Evolutionary conservation across 2,113 vertebrate genomes (phyloP), one percentile per base, ranked within the genome.

Genomic region (Hemicordylus capensis): DNA sequence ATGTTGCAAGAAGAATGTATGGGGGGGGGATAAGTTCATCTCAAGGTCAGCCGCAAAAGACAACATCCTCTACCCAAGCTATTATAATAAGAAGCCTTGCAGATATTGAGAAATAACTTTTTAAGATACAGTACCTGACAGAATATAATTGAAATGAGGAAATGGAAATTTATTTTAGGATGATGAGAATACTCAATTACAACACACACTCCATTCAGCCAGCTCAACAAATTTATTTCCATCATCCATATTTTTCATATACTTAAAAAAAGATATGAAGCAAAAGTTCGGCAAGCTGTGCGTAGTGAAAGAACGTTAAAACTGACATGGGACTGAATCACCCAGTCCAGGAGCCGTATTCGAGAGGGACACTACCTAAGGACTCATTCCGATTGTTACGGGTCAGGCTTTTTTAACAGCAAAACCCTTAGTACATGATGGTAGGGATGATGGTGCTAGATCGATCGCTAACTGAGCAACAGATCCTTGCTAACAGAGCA

Each of bases 21-120:
- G 59, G 17, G 17, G 31, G 46, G 76, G 87, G 77, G 81, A 88
- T 1, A 10, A 20, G 1, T 5, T 90, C 22, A 12, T 73, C 70
- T 89, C 39, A 87, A 90, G 66, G 56, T 5, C 84, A 80, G 63
- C 4, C 4, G 26, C 85, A 85, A 87, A 87, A 85, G 2, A 81
- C 0, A 42, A 12, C 76, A 22, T 63, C 79, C 42, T 58, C 2
- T 83, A 22, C 0, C 4, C 66, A 20, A 80, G 46, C 46, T 66
- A 79, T 1, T 14, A 1, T 6, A 54, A 54, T 17, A 81, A 72
- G 48, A 37, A 67, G 6, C 83, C 81, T 73, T 77, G 77, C 70
- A 81, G 87, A 86, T 3, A 17, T 0, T 6, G 70, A 54, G 15
- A 69, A 80, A 46, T 31, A 31, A 1, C 1, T 63, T 83, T 66